A percentile compares a stretch with the other conserved stretches of the same genome.
Conservation (phyloP, 2,797 vertebrate species). For the Hybognathus amarus region DNA sequence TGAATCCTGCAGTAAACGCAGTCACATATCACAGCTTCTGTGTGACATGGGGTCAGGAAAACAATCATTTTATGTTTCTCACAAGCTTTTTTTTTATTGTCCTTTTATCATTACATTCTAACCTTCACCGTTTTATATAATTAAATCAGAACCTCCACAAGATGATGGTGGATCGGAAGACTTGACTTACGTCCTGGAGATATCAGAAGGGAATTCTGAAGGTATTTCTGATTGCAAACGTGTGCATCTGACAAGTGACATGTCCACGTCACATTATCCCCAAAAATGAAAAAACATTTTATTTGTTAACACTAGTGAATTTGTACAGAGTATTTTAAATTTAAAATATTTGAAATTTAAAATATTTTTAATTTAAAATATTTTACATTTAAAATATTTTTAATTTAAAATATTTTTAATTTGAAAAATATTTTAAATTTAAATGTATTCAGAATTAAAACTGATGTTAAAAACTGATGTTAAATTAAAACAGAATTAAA, state of each 20-base stretch:
- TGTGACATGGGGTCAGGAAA: constrained; percentile 91
- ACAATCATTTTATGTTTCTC: not conserved
- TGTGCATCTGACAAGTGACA: not conserved
- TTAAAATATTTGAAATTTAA: too few species aligned
- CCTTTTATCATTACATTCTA: not conserved
- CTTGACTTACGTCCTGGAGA: constrained; percentile 91
- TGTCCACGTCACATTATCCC: not conserved
- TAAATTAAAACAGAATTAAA: too few species aligned
- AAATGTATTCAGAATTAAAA: too few species aligned
- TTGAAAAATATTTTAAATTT: too few species aligned
- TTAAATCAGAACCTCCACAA: constrained; percentile 87
- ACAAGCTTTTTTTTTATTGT: not conserved
- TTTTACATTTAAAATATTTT: too few species aligned
- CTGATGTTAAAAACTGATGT: too few species aligned
- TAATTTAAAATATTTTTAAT: too few species aligned
- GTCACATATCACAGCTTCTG: constrained; percentile 87
- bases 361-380: too few species aligned
- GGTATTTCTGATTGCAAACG: constrained; percentile 71
- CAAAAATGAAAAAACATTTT: not conserved
- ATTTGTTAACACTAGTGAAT: not conserved
- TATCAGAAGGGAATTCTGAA: constrained; percentile 90
- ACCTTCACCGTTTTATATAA: not conserved
- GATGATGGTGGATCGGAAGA: constrained; percentile 95
- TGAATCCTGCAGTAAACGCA: constrained; percentile 81
- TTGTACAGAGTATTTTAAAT: too few species aligned